Evolutionary conservation across 2,113 vertebrate genomes (phyloP).

Genomic region (Sialia sialis): DNA sequence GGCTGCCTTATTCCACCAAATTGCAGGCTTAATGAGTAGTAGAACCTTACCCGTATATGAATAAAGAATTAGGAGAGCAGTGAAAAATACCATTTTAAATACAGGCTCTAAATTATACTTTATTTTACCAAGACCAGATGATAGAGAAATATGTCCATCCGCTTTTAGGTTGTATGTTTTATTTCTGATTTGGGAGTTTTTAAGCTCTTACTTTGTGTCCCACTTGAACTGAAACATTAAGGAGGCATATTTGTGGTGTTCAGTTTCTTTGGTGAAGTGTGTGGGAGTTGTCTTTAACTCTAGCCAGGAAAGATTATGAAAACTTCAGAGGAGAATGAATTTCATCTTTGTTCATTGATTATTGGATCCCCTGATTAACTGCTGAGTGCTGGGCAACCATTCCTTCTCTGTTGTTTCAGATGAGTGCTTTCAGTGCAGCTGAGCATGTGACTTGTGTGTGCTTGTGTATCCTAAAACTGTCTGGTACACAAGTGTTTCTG

Average conservation of each 20-base stretch:
- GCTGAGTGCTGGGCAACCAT: background rate
- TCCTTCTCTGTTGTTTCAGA: background rate
- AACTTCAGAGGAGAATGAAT: background rate
- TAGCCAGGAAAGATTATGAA: background rate
- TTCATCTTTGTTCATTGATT: background rate
- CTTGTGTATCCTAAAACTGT: background rate
- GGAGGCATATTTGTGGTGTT: background rate
- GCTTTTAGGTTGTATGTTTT: background rate
- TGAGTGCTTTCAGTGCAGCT: background rate
- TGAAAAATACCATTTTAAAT: background rate
- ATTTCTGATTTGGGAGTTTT: background rate
- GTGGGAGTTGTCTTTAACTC: conserved; percentile 1
- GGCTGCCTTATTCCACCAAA: background rate
- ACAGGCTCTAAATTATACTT: background rate
- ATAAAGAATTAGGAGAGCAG: background rate
- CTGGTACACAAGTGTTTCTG: background rate
- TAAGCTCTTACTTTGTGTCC: background rate
- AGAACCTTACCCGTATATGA: background rate
- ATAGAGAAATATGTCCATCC: background rate
- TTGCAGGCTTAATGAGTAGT: background rate
- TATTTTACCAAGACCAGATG: background rate
- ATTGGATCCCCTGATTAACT: background rate
- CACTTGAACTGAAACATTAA: background rate
- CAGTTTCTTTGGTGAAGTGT: conserved; percentile 35
- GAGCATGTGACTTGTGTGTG: background rate